Evolutionary conservation across 2,113 vertebrate genomes (phyloP).

Genomic region (Paramormyrops kingsleyae): DNA sequence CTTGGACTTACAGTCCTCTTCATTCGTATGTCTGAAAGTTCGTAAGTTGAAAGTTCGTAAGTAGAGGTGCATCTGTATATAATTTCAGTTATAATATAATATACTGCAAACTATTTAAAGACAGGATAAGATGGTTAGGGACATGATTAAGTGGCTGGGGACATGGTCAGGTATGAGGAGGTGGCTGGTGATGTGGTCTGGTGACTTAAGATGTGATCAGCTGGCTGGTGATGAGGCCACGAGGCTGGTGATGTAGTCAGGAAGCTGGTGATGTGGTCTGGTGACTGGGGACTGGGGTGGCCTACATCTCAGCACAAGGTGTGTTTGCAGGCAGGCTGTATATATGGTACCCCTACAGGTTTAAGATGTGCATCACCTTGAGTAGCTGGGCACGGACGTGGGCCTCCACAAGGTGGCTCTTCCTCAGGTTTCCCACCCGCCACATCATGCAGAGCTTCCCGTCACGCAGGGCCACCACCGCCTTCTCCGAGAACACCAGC

Average conservation of each 20-base stretch:
- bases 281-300: background rate
- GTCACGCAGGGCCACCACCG: conserved; percentile 78
- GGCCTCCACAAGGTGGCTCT: conserved; percentile 82
- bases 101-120: background rate
- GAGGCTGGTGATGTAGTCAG: background rate
- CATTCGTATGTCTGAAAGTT: too few relatives aligned
- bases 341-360: background rate
- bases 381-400: conserved; percentile 80
- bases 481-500: conserved; percentile 74
- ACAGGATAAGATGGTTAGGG: background rate
- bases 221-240: background rate
- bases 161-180: too few relatives aligned
- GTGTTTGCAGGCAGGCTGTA: background rate
- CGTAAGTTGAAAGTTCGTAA: too few relatives aligned
- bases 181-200: too few relatives aligned
- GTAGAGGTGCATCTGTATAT: too few relatives aligned
- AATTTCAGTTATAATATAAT: background rate
- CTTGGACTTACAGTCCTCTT: too few relatives aligned
- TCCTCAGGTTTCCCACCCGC: conserved; percentile 80
- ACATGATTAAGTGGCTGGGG: background rate
- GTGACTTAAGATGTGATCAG: too few relatives aligned
- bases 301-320: background rate
- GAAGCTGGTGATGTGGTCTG: background rate
- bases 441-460: conserved; percentile 85
- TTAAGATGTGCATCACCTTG: conserved; percentile 54